Evolutionary conservation across 2,113 vertebrate genomes (phyloP), one percentile per base, ranked within the genome.

Genomic region (Phylloscopus trochiloides): DNA sequence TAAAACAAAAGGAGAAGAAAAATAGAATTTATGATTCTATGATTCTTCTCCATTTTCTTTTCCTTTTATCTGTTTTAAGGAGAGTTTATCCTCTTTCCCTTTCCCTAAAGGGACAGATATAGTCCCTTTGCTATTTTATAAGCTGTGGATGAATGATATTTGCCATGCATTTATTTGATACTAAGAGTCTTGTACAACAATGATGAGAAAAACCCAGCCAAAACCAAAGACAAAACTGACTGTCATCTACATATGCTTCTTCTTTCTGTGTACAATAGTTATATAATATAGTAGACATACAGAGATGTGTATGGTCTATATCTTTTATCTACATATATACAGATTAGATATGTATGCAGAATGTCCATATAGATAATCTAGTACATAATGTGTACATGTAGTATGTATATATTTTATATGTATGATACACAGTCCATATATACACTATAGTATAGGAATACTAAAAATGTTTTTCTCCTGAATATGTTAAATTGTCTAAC

Each of bases 141-240:
- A 57, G 3, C 31, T 66, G 18, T 48, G 21, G 8, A 48, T 45
- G 20, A 76, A 63, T 21, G 22, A 5, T 54, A 77, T 84, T 77
- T 68, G 7, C 22, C n/a, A 31, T 25, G 8, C 34, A 47, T 68
- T 92, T 76, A 38, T 29, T 71, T 14, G 47, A 10, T 11, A 52
- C 34, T 6, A 48, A 66, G 6, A 28, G 32, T 31, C 73, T 42
- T 66, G 8, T 76, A 42, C 10, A 66, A 13, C 42, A 32, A 6
- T 1, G 2, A 6, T 22, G 10, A 73, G 9, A 13, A 29, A 51
- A 43, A 3, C 0, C 7, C 32, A 57, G 14, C 8, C 17, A 32
- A 38, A 73, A 66, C 9, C 3, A 32, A 79, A 78, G 17, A 5
- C 18, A 36, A 12, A 87, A 15, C 5, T 58, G 24, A 2, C 15